Conservation (phyloP, 2,797 vertebrate genomes). For the Sebastolobus alascanus region DNA sequence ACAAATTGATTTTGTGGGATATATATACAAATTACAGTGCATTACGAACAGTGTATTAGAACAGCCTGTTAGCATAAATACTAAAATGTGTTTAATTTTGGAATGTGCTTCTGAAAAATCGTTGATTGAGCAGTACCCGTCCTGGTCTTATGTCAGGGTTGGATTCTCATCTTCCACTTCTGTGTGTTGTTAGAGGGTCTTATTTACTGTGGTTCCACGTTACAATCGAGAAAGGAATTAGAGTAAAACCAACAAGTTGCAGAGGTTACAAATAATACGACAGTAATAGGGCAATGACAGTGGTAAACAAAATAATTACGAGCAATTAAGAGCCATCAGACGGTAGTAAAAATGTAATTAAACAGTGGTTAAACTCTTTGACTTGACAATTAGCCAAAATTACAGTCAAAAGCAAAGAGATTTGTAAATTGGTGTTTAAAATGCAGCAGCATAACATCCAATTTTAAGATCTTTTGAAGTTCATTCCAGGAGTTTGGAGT, state of each 20-base stretch:
- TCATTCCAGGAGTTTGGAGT: background rate
- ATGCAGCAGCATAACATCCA: background rate
- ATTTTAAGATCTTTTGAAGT: background rate
- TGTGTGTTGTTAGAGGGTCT: no score
- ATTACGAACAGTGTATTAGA: no score
- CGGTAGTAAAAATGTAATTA: background rate
- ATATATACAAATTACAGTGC: no score
- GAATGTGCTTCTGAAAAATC: no score
- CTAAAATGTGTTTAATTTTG: no score
- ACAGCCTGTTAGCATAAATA: no score
- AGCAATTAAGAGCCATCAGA: background rate
- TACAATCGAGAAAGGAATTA: no score
- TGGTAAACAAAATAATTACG: background rate
- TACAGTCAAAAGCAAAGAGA: background rate
- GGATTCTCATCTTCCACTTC: no score
- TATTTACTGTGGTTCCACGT: no score
- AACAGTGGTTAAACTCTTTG: background rate
- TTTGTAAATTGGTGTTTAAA: slow-evolving; percentile 3
- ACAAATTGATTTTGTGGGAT: background rate
- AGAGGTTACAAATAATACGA: background rate
- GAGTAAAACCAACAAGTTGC: background rate
- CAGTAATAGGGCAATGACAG: background rate
- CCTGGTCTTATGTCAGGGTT: no score
- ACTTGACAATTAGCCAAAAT: background rate
- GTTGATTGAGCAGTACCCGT: no score